A percentile compares a stretch with the other conserved stretches of the same genome.
Conservation (phyloP, 2,113 vertebrate genomes). For the Melanostigma gelatinosum region DNA sequence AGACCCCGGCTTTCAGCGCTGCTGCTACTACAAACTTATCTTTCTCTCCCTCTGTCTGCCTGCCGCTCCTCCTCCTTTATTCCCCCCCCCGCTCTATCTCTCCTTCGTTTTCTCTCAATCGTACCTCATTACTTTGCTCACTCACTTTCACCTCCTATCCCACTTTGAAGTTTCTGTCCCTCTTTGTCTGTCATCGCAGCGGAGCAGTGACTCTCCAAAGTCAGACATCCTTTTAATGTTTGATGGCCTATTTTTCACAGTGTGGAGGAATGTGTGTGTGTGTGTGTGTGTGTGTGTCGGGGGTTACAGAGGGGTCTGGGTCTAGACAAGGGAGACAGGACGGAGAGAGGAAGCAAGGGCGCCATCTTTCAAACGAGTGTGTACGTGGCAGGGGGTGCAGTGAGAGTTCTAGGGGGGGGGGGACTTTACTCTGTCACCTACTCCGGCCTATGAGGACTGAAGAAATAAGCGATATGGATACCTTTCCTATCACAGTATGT, state of each 20-base stretch:
- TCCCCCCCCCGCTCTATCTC: conserved; percentile 44
- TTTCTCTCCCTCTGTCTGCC: conserved; percentile 37
- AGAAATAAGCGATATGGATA: neutral
- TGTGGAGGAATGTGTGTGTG: conserved; percentile 50
- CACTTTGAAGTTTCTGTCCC: conserved; percentile 69
- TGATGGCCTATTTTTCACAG: conserved; percentile 60
- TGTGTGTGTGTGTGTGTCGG: conserved; percentile 30
- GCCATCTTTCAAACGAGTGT: neutral
- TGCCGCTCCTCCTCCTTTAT: conserved; percentile 5
- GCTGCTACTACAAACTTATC: conserved; percentile 75
- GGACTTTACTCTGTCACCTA: conserved; percentile 31
- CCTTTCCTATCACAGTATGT: neutral
- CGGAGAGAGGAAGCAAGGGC: conserved; percentile 54
- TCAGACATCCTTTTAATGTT: conserved; percentile 65
- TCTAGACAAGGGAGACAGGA: conserved; percentile 63
- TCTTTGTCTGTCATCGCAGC: conserved; percentile 58
- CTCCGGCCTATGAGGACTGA: neutral
- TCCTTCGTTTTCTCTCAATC: conserved; percentile 65
- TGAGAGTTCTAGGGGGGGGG: neutral
- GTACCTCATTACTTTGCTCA: conserved; percentile 73
- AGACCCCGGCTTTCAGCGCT: conserved; percentile 70
- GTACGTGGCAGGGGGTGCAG: neutral
- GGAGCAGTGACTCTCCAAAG: conserved; percentile 43
- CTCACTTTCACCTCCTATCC: conserved; percentile 73
- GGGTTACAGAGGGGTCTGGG: conserved; percentile 52